phyloP scores from a whole-genome alignment of 2,113 vertebrate species.

The Polypterus senegalus region DNA sequence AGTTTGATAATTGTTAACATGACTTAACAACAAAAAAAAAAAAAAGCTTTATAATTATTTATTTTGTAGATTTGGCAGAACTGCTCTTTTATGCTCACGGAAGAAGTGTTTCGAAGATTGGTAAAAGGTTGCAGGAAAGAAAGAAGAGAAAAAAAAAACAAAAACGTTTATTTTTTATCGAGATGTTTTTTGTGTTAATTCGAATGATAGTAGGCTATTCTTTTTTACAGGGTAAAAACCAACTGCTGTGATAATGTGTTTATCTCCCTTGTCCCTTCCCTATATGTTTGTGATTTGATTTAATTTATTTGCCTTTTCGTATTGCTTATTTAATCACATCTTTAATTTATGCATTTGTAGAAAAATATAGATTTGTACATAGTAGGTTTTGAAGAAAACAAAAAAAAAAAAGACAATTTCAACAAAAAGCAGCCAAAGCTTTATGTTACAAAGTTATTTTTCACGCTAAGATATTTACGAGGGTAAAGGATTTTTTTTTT shows the following conservation, averaged over 20 bases:
- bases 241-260: slow-evolving; percentile 85
- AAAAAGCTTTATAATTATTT: slow-evolving; percentile 84
- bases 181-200: slow-evolving; percentile 55
- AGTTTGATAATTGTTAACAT: slow-evolving; percentile 83
- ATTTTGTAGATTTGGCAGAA: slow-evolving; percentile 72
- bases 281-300: slow-evolving; percentile 76
- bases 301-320: slow-evolving; percentile 75
- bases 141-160: slow-evolving; percentile 44
- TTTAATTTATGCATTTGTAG: slow-evolving; percentile 95
- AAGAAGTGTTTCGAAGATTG: slow-evolving; percentile 61
- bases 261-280: slow-evolving; percentile 57
- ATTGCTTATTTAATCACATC: slow-evolving; percentile 67
- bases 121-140: slow-evolving; percentile 61
- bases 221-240: slow-evolving; percentile 94
- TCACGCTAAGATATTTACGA: slow-evolving; percentile 59
- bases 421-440: slow-evolving; percentile 56
- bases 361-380: slow-evolving; percentile 82
- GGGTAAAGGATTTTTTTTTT: slow-evolving; percentile 50
- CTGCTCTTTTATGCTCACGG: slow-evolving; percentile 62
- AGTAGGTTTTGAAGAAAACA: slow-evolving; percentile 60
- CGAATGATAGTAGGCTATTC: slow-evolving; percentile 59
- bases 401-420: slow-evolving; percentile 15
- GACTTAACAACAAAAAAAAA: slow-evolving; percentile 46
- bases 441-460: slow-evolving; percentile 78
- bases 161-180: slow-evolving; percentile 55